These are phyloP conservation scores for Cheilosia pagana DNA, from an alignment of 2,888 invertebrate species.

Conservation along the genomic window DNA sequence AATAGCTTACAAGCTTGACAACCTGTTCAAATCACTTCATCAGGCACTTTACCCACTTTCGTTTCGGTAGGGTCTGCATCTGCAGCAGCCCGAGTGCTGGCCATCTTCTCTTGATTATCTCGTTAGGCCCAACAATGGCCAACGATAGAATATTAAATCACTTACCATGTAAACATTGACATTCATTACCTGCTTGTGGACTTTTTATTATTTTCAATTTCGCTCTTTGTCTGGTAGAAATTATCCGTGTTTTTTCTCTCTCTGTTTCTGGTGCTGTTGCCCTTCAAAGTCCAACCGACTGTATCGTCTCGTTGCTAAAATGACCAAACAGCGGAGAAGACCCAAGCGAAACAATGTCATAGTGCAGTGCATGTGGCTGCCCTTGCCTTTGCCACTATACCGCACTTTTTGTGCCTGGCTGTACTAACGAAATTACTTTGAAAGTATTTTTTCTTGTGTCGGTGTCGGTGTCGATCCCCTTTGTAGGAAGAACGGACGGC, in stretches of 20 bases:
- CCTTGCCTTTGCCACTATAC: not conserved
- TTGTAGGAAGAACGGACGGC: not conserved
- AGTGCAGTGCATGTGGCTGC: constrained; percentile 35
- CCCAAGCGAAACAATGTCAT: constrained; percentile 26
- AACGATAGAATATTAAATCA: constrained; percentile 75
- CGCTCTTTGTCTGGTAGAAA: constrained; percentile 67
- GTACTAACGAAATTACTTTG: constrained; percentile 73
- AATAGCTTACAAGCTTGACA: constrained; percentile 52
- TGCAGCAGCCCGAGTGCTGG: constrained; percentile 18
- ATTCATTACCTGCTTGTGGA: constrained; percentile 74
- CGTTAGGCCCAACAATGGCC: constrained; percentile 73
- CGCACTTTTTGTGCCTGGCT: constrained; percentile 36
- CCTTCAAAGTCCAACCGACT: constrained; percentile 26
- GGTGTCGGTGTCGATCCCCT: constrained; percentile 16
- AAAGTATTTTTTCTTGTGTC: constrained; percentile 57
- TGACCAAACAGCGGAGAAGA: not conserved
- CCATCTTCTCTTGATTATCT: constrained; percentile 72
- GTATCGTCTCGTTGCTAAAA: constrained; percentile 19
- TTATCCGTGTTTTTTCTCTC: constrained; percentile 35
- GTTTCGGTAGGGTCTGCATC: constrained; percentile 3
- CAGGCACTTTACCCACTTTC: constrained; percentile 64
- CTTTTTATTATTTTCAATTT: constrained; percentile 71
- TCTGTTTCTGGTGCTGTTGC: not conserved
- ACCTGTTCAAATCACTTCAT: constrained; percentile 61
- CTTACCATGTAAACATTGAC: constrained; percentile 76